Evolutionary conservation across 2,113 vertebrate species (phyloP).

Genomic region (Polypterus senegalus): DNA sequence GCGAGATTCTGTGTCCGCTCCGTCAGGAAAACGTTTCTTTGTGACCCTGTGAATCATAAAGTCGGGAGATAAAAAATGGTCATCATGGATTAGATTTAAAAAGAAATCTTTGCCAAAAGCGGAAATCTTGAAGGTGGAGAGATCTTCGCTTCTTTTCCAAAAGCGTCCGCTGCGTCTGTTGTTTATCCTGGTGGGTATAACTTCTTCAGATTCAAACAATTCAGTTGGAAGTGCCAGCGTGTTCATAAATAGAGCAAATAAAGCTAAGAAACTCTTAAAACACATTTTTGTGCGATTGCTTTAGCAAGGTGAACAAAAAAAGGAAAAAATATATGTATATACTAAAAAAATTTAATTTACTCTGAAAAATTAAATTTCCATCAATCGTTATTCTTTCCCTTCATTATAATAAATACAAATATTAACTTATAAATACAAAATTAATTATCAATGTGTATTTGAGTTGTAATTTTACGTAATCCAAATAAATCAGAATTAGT

Average conservation of each 20-base stretch:
- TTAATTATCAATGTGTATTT: too few relatives aligned
- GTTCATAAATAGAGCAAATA: slow-evolving; percentile 28
- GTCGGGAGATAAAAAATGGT: slow-evolving; percentile 57
- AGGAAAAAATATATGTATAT: too few relatives aligned
- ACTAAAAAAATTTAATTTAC: too few relatives aligned
- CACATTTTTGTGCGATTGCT: slow-evolving; percentile 29
- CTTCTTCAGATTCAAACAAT: slow-evolving; percentile 37
- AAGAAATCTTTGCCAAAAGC: slow-evolving; percentile 57
- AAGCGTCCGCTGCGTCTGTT: slow-evolving; percentile 33
- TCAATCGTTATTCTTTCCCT: too few relatives aligned
- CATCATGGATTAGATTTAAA: slow-evolving; percentile 57
- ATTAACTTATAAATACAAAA: too few relatives aligned
- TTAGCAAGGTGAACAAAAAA: too few relatives aligned
- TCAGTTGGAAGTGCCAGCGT: slow-evolving; percentile 26
- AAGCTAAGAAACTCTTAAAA: slow-evolving; percentile 10
- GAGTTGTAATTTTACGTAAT: too few relatives aligned
- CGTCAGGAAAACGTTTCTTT: slow-evolving; percentile 20
- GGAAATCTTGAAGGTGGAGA: slow-evolving; percentile 39
- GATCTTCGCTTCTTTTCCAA: slow-evolving; percentile 44
- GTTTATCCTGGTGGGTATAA: slow-evolving; percentile 40
- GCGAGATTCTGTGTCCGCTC: slow-evolving; percentile 3
- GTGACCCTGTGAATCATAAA: slow-evolving; percentile 50
- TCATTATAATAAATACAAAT: too few relatives aligned
- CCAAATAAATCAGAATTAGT: too few relatives aligned
- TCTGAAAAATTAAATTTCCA: too few relatives aligned